Evolutionary conservation across 2,888 invertebrate genomes (phyloP), one percentile per base, ranked within the genome.

Genomic region (Troides oblongomaculatus): DNA sequence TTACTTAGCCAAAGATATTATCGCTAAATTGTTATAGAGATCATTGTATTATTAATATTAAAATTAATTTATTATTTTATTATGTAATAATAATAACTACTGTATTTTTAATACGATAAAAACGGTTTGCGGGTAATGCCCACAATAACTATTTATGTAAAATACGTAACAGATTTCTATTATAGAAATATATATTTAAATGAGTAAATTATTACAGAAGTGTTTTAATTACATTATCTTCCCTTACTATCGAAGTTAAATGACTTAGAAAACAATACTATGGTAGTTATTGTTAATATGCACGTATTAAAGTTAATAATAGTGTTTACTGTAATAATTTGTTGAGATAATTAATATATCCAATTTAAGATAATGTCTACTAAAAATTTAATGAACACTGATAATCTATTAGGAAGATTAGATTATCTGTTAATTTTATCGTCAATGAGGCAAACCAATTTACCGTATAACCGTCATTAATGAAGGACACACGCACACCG

Each of bases 151-250:
- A 79, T 80, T 80, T 80, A 81, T 86, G 83, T 87, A 85, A 84
- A 79, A 84, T 86, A 86, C 83, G 83, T 87, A 87, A 88, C 87
- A 89, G 84, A 88, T 84, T 88, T 88, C 78, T 88, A 87, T 84
- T 79, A 88, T 84, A 87, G 84, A 87, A 85, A 85, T 88, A 88
- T 89, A 88, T 89, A 88, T 88, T 88, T 86, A 87, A 86, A 88
- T 76, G 84, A 88, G 82, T 85, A 86, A 86, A 88, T 86, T 85
- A 86, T 84, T 82, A 76, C 67, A 73, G 68, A 72, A 69, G 74
- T 77, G 81, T 84, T 84, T 84, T 77, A 82, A 81, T 82, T 80
- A 17, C 58, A 17, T 0, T 21, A 53, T 18, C 43, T 25, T 5
- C 50, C 50, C 17, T 50, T 14, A 5, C 12, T 18, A 14, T 46